Conservation (phyloP, 2,888 invertebrate species). For the Drosophila infuscata region DNA sequence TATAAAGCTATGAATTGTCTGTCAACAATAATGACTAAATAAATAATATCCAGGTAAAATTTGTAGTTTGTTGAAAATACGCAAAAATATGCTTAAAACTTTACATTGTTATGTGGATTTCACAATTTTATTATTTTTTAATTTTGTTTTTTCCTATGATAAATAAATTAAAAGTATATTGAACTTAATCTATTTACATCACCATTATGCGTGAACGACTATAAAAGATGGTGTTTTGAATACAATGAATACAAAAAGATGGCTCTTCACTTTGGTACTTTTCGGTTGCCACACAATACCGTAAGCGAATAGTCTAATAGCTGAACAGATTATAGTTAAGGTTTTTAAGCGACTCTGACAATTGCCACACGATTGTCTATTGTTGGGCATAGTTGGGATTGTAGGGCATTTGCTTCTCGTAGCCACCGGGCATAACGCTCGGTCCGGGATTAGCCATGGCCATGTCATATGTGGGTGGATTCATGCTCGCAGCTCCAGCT, state of each 20-base stretch:
- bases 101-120: constrained; percentile 40
- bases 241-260: constrained; percentile 43
- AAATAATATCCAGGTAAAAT: not conserved
- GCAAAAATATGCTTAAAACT: constrained; percentile 36
- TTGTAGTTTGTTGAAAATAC: constrained; percentile 16
- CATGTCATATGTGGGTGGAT: constrained; percentile 81
- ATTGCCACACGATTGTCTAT: not conserved
- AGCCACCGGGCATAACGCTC: constrained; percentile 56
- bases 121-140: constrained; percentile 22
- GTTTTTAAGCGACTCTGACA: constrained; percentile 7
- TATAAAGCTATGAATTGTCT: not conserved
- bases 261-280: constrained; percentile 43
- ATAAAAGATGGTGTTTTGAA: constrained; percentile 16
- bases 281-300: not conserved
- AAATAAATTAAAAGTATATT: constrained; percentile 52
- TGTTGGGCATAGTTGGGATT: constrained; percentile 78
- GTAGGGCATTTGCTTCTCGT: constrained; percentile 82
- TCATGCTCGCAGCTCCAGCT: constrained; percentile 60
- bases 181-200: constrained; percentile 52
- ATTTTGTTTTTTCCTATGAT: constrained; percentile 27
- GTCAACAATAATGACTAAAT: not conserved
- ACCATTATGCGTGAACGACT: constrained; percentile 41
- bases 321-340: constrained; percentile 3
- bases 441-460: constrained; percentile 68
- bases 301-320: constrained; percentile 1